Conservation (phyloP, 2,797 vertebrate genomes). For the Bovichtus variegatus region DNA sequence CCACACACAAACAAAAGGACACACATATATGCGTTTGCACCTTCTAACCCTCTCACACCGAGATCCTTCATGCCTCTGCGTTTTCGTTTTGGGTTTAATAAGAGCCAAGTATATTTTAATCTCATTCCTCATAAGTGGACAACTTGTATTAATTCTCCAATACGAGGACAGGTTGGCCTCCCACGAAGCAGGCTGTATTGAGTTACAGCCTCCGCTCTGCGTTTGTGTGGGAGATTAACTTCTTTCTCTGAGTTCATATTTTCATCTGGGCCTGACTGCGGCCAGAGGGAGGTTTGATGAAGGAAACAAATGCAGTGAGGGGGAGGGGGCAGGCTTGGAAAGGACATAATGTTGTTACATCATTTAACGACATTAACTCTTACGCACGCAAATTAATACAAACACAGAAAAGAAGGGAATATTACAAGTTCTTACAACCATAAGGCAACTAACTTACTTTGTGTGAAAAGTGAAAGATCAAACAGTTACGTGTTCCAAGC, state of each 20-base stretch:
- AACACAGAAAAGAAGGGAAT: constrained; percentile 16
- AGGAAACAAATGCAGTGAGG: constrained; percentile 21
- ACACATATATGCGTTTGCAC: constrained; percentile 38
- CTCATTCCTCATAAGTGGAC: constrained; percentile 79
- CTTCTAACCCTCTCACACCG: constrained; percentile 47
- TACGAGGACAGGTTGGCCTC: constrained; percentile 77
- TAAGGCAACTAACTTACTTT: constrained; percentile 20
- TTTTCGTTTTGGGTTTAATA: constrained; percentile 76
- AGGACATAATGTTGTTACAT: constrained; percentile 48
- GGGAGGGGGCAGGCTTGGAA: constrained; percentile 23
- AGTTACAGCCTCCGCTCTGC: constrained; percentile 72
- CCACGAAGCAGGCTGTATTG: constrained; percentile 73
- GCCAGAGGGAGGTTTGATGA: constrained; percentile 45
- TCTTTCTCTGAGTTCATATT: constrained; percentile 72
- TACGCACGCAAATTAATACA: constrained; percentile 1
- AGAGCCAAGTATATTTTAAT: constrained; percentile 79
- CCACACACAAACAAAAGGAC: constrained; percentile 37
- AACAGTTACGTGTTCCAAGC: constrained; percentile 10
- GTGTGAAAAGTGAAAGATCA: constrained; percentile 34
- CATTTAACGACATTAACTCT: constrained; percentile 47
- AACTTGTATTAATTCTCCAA: constrained; percentile 77
- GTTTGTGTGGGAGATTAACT: constrained; percentile 79
- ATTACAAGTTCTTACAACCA: constrained; percentile 18
- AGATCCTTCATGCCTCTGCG: constrained; percentile 59
- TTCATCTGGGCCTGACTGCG: constrained; percentile 65